phyloP scores from a whole-genome alignment of 2,888 invertebrate genomes.

The Cheilosia vernalis region DNA sequence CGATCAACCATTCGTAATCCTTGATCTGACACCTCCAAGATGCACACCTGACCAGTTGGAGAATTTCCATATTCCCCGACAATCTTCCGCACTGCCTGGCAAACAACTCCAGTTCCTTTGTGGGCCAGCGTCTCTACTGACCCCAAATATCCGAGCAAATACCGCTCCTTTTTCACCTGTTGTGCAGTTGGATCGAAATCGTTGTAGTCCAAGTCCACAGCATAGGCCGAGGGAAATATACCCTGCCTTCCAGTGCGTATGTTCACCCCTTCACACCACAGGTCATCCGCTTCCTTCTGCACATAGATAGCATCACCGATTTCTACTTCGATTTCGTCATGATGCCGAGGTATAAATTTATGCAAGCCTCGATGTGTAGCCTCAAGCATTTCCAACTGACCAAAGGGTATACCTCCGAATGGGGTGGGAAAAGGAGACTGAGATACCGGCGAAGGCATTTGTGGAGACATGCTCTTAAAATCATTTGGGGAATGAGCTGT shows the following conservation, averaged over 20 bases:
- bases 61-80: constrained; percentile 88
- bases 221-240: constrained; percentile 98
- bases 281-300: constrained; percentile 97
- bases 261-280: constrained; percentile 99
- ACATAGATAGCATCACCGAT: constrained; percentile 99
- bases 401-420: constrained; percentile 90
- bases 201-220: constrained; percentile 97
- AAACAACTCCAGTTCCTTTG: constrained; percentile 98
- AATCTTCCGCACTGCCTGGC: constrained; percentile 95
- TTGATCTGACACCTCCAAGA: constrained; percentile 97
- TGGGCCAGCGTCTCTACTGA: constrained; percentile 98
- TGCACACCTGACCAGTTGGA: constrained; percentile 91
- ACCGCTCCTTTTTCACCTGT: constrained; percentile 93
- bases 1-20: constrained; percentile 97
- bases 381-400: constrained; percentile 93
- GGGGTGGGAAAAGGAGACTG: constrained; percentile 87
- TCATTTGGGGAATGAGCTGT: constrained; percentile 96
- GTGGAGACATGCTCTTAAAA: constrained; percentile 92
- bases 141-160: constrained; percentile 96
- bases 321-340: constrained; percentile 97
- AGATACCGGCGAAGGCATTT: constrained; percentile 85
- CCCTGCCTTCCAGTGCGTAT: constrained; percentile 96
- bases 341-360: constrained; percentile 97
- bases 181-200: constrained; percentile 96
- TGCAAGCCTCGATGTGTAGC: constrained; percentile 98